Conservation (phyloP, 2,888 invertebrate genomes). For the Protophormia terraenovae region DNA sequence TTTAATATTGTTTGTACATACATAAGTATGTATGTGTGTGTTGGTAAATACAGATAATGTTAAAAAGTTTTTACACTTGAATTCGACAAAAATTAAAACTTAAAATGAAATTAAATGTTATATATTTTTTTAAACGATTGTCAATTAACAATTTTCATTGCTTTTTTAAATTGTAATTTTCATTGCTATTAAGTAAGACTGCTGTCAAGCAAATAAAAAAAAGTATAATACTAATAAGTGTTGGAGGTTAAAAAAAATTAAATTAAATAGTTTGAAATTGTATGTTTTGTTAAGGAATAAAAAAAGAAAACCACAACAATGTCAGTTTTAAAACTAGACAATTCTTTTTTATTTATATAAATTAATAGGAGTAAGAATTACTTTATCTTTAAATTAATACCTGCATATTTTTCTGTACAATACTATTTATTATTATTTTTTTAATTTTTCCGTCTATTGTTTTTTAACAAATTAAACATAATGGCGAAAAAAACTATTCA, state of each 20-base stretch:
- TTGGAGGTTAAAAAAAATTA: not conserved
- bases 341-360: too few species aligned
- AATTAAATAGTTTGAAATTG: not conserved
- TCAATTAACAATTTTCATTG: slow-evolving; percentile 18
- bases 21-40: not conserved
- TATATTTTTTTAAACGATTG: slow-evolving; percentile 28
- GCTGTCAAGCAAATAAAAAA: not conserved
- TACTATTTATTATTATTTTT: too few species aligned
- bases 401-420: too few species aligned
- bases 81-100: not conserved
- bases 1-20: too few species aligned
- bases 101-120: not conserved
- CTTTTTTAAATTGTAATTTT: not conserved
- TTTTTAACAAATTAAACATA: not conserved
- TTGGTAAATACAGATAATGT: not conserved
- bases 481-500: not conserved
- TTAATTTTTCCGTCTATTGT: too few species aligned
- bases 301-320: not conserved
- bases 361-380: too few species aligned
- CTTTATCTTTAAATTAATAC: too few species aligned
- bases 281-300: not conserved
- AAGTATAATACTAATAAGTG: not conserved
- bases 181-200: not conserved
- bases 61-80: not conserved
- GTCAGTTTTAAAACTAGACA: too few species aligned